Conservation (phyloP, 2,113 vertebrate genomes). For the Condylura cristata region DNA sequence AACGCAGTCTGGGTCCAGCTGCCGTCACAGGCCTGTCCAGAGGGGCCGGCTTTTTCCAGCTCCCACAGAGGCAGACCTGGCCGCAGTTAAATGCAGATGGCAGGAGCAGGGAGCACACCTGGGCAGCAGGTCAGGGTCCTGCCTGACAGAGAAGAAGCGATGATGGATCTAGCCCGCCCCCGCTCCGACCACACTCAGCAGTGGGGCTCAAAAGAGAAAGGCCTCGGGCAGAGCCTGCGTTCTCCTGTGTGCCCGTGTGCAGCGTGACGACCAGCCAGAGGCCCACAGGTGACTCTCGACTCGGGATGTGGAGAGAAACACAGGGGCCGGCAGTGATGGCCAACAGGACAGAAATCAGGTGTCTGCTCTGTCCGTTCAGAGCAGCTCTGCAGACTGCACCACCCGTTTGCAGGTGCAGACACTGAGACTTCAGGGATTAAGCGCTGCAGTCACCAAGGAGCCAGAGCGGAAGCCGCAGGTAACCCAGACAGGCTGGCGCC, state of each 20-base stretch:
- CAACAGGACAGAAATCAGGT: background rate
- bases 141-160: background rate
- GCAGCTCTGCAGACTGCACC: background rate
- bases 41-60: background rate
- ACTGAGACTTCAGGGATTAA: background rate
- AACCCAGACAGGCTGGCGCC: background rate
- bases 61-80: background rate
- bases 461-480: background rate
- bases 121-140: background rate
- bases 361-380: background rate
- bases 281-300: background rate
- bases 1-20: background rate
- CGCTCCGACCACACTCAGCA: too few species aligned
- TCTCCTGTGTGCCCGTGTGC: background rate
- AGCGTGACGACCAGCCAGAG: background rate
- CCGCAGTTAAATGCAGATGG: too few species aligned
- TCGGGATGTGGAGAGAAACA: rapidly evolving
- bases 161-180: rapidly evolving
- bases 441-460: background rate
- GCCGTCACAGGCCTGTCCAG: background rate
- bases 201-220: background rate
- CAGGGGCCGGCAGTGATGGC: background rate
- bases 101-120: background rate
- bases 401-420: background rate
- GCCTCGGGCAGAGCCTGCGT: rapidly evolving